These are phyloP conservation scores for Macrostomum cliftonense DNA, from an alignment of 2,888 invertebrate genomes.

Conservation along the genomic window DNA sequence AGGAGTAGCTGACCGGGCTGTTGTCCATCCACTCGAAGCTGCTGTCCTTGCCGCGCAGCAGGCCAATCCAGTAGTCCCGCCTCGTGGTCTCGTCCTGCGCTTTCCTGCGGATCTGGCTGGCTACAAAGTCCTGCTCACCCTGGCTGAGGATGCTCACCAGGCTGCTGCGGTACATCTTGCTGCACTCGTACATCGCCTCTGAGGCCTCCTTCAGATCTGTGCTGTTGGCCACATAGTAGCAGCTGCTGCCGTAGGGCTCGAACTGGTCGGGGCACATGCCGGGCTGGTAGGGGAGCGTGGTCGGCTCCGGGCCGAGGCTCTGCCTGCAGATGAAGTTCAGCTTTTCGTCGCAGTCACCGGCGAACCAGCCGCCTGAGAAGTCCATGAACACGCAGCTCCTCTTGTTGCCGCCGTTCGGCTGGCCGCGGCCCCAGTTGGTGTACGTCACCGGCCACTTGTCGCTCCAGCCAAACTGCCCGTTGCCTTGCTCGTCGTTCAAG, in stretches of 20 bases:
- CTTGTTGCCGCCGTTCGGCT: constrained; percentile 1
- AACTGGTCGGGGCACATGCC: too few relatives aligned
- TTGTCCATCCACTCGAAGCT: constrained; percentile 2
- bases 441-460: background rate
- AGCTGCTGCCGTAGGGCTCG: too few relatives aligned
- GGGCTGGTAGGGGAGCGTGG: too few relatives aligned
- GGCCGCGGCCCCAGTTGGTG: background rate
- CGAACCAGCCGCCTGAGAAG: background rate
- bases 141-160: too few relatives aligned
- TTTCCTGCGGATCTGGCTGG: too few relatives aligned
- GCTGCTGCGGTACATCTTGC: too few relatives aligned
- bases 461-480: background rate
- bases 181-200: too few relatives aligned
- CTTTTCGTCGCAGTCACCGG: background rate
- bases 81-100: too few relatives aligned
- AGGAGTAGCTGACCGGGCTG: background rate
- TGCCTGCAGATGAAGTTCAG: background rate
- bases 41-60: background rate
- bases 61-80: constrained; percentile 1
- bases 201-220: too few relatives aligned
- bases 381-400: background rate
- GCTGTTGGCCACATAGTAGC: too few relatives aligned
- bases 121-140: too few relatives aligned
- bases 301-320: background rate
- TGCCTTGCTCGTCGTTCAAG: background rate